These are phyloP conservation scores for Pterois miles DNA, from an alignment of 2,797 vertebrate genomes.

Conservation along the genomic window DNA sequence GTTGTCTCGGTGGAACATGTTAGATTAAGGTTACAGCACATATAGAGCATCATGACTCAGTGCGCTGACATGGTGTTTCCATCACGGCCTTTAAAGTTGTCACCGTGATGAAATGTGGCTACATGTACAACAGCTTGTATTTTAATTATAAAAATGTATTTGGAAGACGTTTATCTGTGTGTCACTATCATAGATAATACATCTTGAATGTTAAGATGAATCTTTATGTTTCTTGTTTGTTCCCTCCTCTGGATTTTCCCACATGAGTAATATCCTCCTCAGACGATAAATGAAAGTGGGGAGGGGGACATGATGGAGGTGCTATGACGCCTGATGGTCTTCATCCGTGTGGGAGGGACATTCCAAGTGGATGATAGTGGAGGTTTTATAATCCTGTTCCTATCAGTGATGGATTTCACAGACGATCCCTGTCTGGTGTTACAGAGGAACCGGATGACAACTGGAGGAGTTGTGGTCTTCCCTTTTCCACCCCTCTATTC, in stretches of 20 bases:
- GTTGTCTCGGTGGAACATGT: constrained; percentile 46
- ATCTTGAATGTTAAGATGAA: constrained; percentile 2
- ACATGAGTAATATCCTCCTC: constrained; percentile 51
- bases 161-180: constrained; percentile 12
- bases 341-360: constrained; percentile 67
- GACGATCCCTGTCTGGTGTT: constrained; percentile 59
- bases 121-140: background rate
- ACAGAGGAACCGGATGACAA: constrained; percentile 50
- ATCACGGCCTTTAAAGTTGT: constrained; percentile 26
- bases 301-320: constrained; percentile 30
- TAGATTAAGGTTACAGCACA: constrained; percentile 54
- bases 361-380: constrained; percentile 69
- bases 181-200: constrained; percentile 1
- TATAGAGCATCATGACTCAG: constrained; percentile 13
- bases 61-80: constrained; percentile 36
- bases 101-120: constrained; percentile 4
- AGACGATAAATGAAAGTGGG: constrained; percentile 23
- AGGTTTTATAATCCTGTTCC: constrained; percentile 62
- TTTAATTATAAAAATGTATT: background rate
- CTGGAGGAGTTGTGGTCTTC: constrained; percentile 48
- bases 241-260: constrained; percentile 13
- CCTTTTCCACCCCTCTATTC: constrained; percentile 12
- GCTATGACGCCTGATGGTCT: constrained; percentile 36
- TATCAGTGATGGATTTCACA: constrained; percentile 76
- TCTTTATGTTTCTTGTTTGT: constrained; percentile 17